A percentile compares a stretch with the other conserved stretches of the same genome.
Evolutionary conservation across 2,797 vertebrate genomes (phyloP).

Genomic region (Paratrypauchen microcephalus): DNA sequence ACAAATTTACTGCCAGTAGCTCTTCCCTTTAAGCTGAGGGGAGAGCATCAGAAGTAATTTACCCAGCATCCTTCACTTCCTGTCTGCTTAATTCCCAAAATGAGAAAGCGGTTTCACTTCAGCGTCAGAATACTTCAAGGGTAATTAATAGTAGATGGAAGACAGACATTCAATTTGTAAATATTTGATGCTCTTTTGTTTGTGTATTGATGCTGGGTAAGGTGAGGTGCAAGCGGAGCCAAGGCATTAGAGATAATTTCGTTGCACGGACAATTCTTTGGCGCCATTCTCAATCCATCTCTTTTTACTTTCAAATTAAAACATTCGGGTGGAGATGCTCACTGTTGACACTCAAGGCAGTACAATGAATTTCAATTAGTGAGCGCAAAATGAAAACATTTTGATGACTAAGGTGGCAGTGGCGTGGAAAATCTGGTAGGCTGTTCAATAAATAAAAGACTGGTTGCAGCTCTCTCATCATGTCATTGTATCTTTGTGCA

Average conservation of each 20-base stretch:
- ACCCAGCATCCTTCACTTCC: constrained; percentile 36
- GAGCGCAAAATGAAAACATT: not conserved
- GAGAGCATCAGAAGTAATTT: constrained; percentile 34
- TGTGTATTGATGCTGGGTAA: constrained; percentile 35
- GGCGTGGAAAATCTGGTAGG: not conserved
- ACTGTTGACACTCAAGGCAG: not conserved
- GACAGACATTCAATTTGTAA: constrained; percentile 34
- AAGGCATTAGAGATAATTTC: constrained; percentile 23
- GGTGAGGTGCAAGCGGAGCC: constrained; percentile 15
- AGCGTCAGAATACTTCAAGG: constrained; percentile 15
- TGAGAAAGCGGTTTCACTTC: constrained; percentile 10
- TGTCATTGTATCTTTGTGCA: not conserved
- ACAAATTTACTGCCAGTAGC: constrained; percentile 11
- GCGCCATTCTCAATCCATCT: not conserved
- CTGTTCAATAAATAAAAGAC: not conserved
- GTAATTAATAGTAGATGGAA: constrained; percentile 34
- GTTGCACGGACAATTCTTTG: not conserved
- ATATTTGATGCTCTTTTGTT: constrained; percentile 40
- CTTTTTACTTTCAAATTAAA: constrained; percentile 6
- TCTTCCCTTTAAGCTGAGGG: constrained; percentile 20
- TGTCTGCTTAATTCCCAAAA: constrained; percentile 21
- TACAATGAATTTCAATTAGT: constrained; percentile 3
- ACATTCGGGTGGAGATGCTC: not conserved
- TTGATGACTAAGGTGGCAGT: not conserved
- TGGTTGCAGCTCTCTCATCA: not conserved